Base-by-base conservation (phyloP, 2,888 invertebrate species). In the Melangyna quadrimaculata region DNA sequence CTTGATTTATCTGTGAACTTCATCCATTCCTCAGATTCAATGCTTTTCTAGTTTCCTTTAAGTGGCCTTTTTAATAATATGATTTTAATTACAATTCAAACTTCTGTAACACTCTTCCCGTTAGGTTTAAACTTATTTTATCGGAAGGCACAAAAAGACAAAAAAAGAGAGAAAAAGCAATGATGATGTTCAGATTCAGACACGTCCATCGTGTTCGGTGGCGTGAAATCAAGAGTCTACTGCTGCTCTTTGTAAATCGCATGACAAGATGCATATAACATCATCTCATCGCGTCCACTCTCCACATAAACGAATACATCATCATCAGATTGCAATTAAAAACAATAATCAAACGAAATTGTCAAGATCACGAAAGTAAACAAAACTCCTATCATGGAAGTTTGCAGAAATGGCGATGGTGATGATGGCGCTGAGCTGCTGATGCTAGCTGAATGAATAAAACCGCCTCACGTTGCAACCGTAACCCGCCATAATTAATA, bases 301-400 rank as follows among this genome's bases (percentile, higher is more conserved):
- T 32, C 14, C 35, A 55, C 29, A 32, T 32, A 59, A 59, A 32
- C 59, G 12, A 14, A 75, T 71, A 51, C 74, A 75, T 84, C 59
- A 77, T 70, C 79, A 84, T 73, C 71, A 79, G 9, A 74, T 71
- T 55, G 84, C 84, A 84, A 84, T 84, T 84, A 84, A 84, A 84
- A 84, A 71, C 84, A 80, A 84, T 84, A 79, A 84, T 84, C 84
- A 75, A 80, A 75, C 80, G 71, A 84, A 80, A 84, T 84, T 84
- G 84, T 84, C 80, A 84, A 75, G 80, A 84, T 84, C 84, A 84
- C 80, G 84, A 84, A 84, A 75, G 84, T 84, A 79, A 84, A 84
- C 80, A 84, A 65, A 84, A 79, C 75, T 75, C 75, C 53, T 67
- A n/a, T n/a, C n/a, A n/a, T n/a, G 45, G 65, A 43, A 45, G 43